Evolutionary conservation across 2,888 invertebrate genomes (phyloP), one percentile per base, ranked within the genome.

Genomic region (Scelioninae gen. 2): DNA sequence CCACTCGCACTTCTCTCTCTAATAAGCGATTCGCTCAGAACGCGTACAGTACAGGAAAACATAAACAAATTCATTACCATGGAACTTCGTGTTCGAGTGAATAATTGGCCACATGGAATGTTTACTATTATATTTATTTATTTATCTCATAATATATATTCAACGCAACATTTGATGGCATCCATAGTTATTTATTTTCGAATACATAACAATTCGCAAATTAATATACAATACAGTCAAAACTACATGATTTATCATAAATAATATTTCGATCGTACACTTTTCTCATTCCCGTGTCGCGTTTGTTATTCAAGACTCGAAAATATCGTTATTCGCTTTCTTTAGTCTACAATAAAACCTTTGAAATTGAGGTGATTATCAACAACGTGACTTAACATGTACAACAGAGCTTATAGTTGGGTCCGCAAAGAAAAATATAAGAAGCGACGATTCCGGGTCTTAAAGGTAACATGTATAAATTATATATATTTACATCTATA

Each of bases 141-240:
- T 64, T 70, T 64, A 70, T 74, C 39, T 69, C 45, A 65, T 68
- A 67, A 73, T 73, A 64, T 70, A 67, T 69, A 69, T 69, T 64
- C 45, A 74, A 74, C 45, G 65, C 61, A 74, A 74, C 65, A 69
- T 73, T 64, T 69, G 39, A 64, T 73, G 73, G 74, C 57, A 70
- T 74, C 50, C 55, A 53, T 65, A 67, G 67, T 70, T 73, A 60
- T 69, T 73, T 74, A 41, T 74, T 72, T 71, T 65, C 58, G 71
- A 63, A 71, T 74, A 74, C 72, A 74, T 76, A 73, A 72, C 74
- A 72, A 60, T 63, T 70, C 50, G 69, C 69, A 76, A 74, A 74
- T 61, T 45, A 74, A 71, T 63, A 71, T 61, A 69, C 69, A 60
- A 37, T 69, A 74, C 61, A 67, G 55, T 71, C 48, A 74, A 70